phyloP scores from a whole-genome alignment of 2,888 invertebrate species.

The Spodoptera picta region DNA sequence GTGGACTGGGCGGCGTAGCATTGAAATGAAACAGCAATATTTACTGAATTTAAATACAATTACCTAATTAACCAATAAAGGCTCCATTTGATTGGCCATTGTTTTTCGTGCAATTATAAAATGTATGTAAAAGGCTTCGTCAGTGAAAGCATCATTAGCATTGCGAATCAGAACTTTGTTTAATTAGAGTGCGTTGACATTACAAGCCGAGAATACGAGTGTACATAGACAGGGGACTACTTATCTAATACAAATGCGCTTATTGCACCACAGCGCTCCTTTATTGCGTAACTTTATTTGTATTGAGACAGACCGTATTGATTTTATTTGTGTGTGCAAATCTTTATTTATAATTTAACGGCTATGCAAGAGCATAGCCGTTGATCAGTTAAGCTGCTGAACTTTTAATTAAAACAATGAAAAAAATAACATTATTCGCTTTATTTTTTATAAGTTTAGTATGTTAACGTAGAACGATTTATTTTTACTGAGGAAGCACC shows the following conservation, averaged over 20 bases:
- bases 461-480: too few relatives aligned
- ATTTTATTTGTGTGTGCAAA: too few relatives aligned
- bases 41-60: not conserved
- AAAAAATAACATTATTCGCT: too few relatives aligned
- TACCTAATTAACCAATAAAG: constrained; percentile 31
- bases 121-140: constrained; percentile 8
- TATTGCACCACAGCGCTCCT: not conserved
- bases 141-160: constrained; percentile 57
- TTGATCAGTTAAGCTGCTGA: too few relatives aligned
- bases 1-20: too few relatives aligned
- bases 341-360: too few relatives aligned
- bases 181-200: constrained; percentile 54
- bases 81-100: constrained; percentile 10
- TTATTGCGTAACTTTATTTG: not conserved
- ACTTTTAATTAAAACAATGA: too few relatives aligned
- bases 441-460: too few relatives aligned
- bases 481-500: too few relatives aligned
- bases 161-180: constrained; percentile 65
- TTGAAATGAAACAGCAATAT: not conserved
- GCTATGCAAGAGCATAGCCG: too few relatives aligned
- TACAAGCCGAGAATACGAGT: constrained; percentile 7
- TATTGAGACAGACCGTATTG: not conserved
- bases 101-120: constrained; percentile 19
- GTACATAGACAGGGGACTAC: not conserved
- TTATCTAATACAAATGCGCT: constrained; percentile 4